phyloP scores from a whole-genome alignment of 30 jellyfish, hydroid and myxozoan genomes.

The Aurelia aurita complex sp. Pacific region DNA sequence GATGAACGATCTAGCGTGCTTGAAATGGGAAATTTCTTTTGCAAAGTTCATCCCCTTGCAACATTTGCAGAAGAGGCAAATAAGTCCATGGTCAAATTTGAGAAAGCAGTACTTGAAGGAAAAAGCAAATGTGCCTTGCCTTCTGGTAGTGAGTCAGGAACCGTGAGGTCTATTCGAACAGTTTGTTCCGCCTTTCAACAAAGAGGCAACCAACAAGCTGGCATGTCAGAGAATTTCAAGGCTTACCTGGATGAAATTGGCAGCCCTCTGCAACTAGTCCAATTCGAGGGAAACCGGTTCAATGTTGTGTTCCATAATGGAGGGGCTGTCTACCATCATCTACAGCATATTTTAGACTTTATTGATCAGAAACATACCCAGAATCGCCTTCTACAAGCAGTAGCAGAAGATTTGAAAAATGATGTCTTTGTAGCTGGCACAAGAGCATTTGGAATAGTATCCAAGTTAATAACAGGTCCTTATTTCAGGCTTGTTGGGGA shows the following conservation, averaged over 20 bases:
- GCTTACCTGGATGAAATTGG: constrained; percentile 19
- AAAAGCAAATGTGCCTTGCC: no score
- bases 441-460: constrained; percentile 18
- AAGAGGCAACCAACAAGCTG: constrained; percentile 21
- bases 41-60: no score
- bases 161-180: background rate
- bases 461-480: constrained; percentile 20
- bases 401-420: constrained; percentile 20
- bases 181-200: background rate
- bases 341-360: background rate
- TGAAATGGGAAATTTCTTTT: no score
- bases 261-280: background rate
- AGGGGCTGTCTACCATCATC: constrained; percentile 19
- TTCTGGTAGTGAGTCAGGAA: background rate
- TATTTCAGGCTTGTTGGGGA: constrained; percentile 24
- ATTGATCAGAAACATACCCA: background rate
- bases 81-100: no score
- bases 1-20: no score
- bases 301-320: constrained; percentile 29
- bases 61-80: no score
- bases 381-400: constrained; percentile 39
- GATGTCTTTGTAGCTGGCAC: constrained; percentile 19
- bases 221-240: constrained; percentile 9
- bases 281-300: constrained; percentile 30
- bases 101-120: no score